A percentile compares a stretch with the other conserved stretches of the same genome.
These are phyloP conservation scores for Crocallis elinguaria DNA, from an alignment of 2,888 invertebrate species.

Conservation along the genomic window DNA sequence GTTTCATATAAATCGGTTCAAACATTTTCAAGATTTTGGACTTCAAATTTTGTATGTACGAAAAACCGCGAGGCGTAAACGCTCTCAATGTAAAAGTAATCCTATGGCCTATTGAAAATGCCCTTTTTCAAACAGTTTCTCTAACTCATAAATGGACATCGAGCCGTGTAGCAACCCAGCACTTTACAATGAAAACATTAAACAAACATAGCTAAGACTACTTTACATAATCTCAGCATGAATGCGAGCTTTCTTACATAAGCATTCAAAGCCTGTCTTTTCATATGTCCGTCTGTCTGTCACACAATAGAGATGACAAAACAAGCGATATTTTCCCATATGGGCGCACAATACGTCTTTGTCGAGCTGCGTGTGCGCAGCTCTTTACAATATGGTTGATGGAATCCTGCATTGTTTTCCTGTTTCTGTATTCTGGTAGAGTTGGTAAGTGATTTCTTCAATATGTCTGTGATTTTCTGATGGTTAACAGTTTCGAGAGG, in stretches of 20 bases:
- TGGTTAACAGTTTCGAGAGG: too few species aligned
- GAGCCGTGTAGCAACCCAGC: background rate
- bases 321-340: constrained; percentile 82
- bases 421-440: constrained; percentile 44
- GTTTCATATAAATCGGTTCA: too few species aligned
- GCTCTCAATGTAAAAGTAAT: too few species aligned
- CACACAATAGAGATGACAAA: constrained; percentile 80
- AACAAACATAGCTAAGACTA: constrained; percentile 33
- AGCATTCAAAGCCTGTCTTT: constrained; percentile 79
- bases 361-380: constrained; percentile 53
- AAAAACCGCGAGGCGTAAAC: too few species aligned
- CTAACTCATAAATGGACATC: background rate
- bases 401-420: constrained; percentile 56
- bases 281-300: constrained; percentile 81
- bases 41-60: too few species aligned
- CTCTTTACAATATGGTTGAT: constrained; percentile 58
- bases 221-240: constrained; percentile 47
- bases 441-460: constrained; percentile 27
- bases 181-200: constrained; percentile 23
- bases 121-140: background rate
- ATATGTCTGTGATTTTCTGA: too few species aligned
- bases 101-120: background rate
- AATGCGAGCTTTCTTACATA: constrained; percentile 57
- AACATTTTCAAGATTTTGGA: too few species aligned
- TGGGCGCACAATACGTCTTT: constrained; percentile 76